Conservation (phyloP, 2,113 vertebrate species). For the Actenoides lindsayi region DNA sequence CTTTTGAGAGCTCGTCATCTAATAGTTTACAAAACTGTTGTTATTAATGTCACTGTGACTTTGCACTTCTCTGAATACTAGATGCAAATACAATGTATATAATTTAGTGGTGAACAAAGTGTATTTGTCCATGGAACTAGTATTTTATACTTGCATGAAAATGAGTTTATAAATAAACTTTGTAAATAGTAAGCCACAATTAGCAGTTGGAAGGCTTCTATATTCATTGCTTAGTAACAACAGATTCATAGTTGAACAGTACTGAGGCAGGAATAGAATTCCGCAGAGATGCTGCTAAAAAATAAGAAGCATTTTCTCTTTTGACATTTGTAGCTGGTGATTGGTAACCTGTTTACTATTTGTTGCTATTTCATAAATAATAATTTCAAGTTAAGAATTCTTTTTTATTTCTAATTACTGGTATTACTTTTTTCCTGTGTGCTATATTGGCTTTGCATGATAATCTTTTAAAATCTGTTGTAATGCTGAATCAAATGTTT, state of each 20-base stretch:
- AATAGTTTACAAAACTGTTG: constrained; percentile 50
- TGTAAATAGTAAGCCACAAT: constrained; percentile 56
- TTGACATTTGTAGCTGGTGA: background rate
- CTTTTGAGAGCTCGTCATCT: constrained; percentile 19
- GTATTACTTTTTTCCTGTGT: background rate
- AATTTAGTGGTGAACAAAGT: constrained; percentile 48
- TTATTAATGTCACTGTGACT: constrained; percentile 60
- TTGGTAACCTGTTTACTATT: background rate
- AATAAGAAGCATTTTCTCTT: background rate
- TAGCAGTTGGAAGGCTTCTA: constrained; percentile 20
- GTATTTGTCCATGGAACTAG: constrained; percentile 56
- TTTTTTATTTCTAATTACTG: background rate
- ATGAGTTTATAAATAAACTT: constrained; percentile 61
- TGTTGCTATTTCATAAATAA: background rate
- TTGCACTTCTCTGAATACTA: constrained; percentile 64
- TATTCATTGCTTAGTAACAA: background rate
- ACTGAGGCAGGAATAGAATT: background rate
- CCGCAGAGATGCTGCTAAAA: background rate
- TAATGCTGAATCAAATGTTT: background rate
- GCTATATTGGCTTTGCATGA: background rate
- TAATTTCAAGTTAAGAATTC: background rate
- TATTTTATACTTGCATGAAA: constrained; percentile 67
- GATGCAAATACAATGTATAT: constrained; percentile 58
- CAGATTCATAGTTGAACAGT: background rate
- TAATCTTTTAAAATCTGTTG: background rate